These are phyloP conservation scores for Sinohyriopsis cumingii DNA, from an alignment of 2,888 invertebrate species.

Conservation along the genomic window DNA sequence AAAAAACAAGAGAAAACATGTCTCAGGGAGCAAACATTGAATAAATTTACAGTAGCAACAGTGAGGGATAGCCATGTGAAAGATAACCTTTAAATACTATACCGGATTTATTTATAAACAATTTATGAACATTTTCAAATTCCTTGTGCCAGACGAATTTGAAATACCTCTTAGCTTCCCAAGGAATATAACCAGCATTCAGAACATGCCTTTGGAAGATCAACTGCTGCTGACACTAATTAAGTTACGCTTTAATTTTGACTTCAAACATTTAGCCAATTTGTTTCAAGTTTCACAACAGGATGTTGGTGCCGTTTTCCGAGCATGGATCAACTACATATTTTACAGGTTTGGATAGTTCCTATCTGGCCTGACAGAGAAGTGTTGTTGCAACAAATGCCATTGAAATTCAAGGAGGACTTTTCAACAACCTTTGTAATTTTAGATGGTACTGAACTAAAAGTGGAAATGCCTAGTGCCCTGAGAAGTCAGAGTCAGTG, in stretches of 20 bases:
- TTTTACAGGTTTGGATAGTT: constrained; percentile 26
- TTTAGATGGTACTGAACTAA: constrained; percentile 33
- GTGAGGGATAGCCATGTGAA: constrained; percentile 4
- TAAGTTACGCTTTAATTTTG: constrained; percentile 18
- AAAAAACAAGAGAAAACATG: neutral
- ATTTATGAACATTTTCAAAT: no score
- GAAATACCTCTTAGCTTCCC: constrained; percentile 1
- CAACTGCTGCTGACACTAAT: constrained; percentile 24
- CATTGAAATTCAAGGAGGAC: constrained; percentile 11
- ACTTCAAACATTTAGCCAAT: constrained; percentile 12
- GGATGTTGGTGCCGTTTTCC: constrained; percentile 20
- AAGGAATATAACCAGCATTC: constrained; percentile 9
- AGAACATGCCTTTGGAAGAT: constrained; percentile 15
- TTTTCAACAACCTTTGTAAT: constrained; percentile 21
- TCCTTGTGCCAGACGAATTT: constrained; percentile 8
- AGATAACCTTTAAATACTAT: constrained; percentile 11
- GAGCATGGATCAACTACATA: constrained; percentile 27
- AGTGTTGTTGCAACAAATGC: constrained; percentile 23
- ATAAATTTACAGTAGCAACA: constrained; percentile 3
- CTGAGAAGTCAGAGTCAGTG: constrained; percentile 20
- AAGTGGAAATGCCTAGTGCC: constrained; percentile 21
- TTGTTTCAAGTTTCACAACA: no score
- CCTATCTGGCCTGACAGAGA: constrained; percentile 27
- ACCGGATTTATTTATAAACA: constrained; percentile 12
- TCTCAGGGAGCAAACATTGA: neutral